phyloP scores from a whole-genome alignment of 2,888 invertebrate species.

The Itoplectis maculator region DNA sequence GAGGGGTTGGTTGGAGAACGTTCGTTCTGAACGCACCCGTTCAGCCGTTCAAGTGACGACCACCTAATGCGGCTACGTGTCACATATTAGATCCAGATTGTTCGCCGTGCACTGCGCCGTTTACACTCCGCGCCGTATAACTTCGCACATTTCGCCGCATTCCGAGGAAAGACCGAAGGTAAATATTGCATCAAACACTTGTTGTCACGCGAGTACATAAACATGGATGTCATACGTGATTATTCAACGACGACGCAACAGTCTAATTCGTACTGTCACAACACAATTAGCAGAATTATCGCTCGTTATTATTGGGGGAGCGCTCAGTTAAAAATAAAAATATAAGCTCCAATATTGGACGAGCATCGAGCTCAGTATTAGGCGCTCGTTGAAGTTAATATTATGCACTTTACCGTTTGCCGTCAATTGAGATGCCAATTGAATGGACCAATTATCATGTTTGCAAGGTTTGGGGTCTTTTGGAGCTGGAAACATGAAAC shows the following conservation, averaged over 20 bases:
- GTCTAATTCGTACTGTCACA: conserved; percentile 8
- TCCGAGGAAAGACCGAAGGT: conserved; percentile 10
- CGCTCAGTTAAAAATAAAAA: background rate
- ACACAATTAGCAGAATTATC: background rate
- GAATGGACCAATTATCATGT: background rate
- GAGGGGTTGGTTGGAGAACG: background rate
- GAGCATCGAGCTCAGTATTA: background rate
- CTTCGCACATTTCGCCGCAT: background rate
- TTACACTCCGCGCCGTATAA: background rate
- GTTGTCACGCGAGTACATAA: background rate
- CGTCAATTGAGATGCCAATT: background rate
- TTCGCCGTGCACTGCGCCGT: conserved; percentile 21
- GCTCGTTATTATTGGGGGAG: background rate
- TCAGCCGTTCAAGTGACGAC: background rate
- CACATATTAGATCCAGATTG: conserved; percentile 32
- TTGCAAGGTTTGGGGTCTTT: background rate
- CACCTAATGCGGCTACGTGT: conserved; percentile 20
- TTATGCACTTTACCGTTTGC: background rate
- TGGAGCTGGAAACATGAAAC: background rate
- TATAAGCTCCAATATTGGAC: no score
- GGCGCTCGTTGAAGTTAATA: background rate
- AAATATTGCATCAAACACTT: conserved; percentile 9
- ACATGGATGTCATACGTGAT: background rate
- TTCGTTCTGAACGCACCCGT: conserved; percentile 10
- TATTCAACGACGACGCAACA: background rate